Evolutionary conservation across 2,797 vertebrate genomes (phyloP).

Genomic region (Sciurus vulgaris): DNA sequence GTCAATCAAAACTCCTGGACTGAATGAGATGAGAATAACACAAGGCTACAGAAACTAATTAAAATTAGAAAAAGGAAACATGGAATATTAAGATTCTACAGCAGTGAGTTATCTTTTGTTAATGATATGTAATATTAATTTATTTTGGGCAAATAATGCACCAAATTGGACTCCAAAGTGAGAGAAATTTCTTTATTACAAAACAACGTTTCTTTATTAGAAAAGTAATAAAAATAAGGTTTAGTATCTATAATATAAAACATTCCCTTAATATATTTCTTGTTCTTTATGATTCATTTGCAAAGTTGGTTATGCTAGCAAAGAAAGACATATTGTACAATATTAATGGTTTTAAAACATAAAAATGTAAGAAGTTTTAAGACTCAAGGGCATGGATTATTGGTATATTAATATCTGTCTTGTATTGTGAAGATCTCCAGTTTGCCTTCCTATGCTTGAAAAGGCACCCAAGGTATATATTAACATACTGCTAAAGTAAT

Average conservation of each 20-base stretch:
- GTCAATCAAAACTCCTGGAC: neutral
- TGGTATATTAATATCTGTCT: constrained; percentile 66
- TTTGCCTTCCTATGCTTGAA: constrained; percentile 44
- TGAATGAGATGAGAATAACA: neutral
- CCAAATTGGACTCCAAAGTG: neutral
- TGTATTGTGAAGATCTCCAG: neutral
- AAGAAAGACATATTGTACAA: constrained; percentile 46
- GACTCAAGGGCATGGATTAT: constrained; percentile 59
- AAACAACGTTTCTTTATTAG: constrained; percentile 29
- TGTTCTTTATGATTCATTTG: constrained; percentile 57
- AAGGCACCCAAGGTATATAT: constrained; percentile 40
- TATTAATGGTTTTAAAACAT: constrained; percentile 68
- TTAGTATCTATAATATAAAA: constrained; percentile 56
- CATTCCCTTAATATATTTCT: constrained; percentile 44
- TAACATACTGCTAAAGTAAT: constrained; percentile 54
- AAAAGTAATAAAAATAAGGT: constrained; percentile 36
- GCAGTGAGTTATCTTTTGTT: neutral
- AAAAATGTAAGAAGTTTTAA: constrained; percentile 59
- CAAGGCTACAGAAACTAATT: neutral
- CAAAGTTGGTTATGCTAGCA: constrained; percentile 34
- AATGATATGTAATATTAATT: constrained; percentile 50
- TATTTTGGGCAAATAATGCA: constrained; percentile 28
- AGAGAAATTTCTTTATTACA: constrained; percentile 57
- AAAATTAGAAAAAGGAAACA: constrained; percentile 40
- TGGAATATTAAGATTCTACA: constrained; percentile 41